Percentiles rank a stretch among this genome's conserved stretches.
Conservation (phyloP, 1,140 invertebrate species). For the Pollicipes pollicipes region DNA sequence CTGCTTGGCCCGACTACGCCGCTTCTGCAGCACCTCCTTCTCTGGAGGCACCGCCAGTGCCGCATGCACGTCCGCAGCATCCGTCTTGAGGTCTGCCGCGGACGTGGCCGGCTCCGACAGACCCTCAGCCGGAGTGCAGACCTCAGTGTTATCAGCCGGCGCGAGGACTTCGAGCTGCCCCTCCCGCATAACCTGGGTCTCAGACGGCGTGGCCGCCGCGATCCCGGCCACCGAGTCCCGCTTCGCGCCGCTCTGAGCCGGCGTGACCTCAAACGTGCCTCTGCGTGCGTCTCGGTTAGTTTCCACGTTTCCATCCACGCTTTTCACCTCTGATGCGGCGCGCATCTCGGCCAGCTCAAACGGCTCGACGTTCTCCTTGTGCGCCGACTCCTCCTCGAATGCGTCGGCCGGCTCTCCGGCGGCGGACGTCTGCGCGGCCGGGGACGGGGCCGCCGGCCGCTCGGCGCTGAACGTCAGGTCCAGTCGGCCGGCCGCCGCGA, state of each 20-base stretch:
- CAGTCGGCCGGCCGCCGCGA: not conserved
- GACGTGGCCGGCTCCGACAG: not conserved
- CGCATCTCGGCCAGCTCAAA: not conserved
- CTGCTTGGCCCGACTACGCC: not conserved
- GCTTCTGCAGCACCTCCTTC: too few species aligned
- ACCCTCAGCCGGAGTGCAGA: too few species aligned
- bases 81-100: not conserved
- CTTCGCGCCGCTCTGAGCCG: not conserved
- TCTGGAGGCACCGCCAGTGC: too few species aligned
- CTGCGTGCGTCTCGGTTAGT: not conserved
- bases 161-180: too few species aligned
- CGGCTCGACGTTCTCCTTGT: not conserved
- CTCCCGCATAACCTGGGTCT: too few species aligned
- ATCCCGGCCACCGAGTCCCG: not conserved
- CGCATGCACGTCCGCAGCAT: too few species aligned
- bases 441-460: too few species aligned
- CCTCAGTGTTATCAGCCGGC: too few species aligned
- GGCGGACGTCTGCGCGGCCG: too few species aligned
- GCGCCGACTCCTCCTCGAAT: too few species aligned
- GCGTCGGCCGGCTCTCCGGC: too few species aligned
- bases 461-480: not conserved
- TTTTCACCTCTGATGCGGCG: not conserved
- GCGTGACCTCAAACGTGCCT: not conserved
- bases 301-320: not conserved
- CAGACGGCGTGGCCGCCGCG: too few species aligned